Conservation (phyloP, 2,113 vertebrate genomes). For the Entelurus aequoreus region DNA sequence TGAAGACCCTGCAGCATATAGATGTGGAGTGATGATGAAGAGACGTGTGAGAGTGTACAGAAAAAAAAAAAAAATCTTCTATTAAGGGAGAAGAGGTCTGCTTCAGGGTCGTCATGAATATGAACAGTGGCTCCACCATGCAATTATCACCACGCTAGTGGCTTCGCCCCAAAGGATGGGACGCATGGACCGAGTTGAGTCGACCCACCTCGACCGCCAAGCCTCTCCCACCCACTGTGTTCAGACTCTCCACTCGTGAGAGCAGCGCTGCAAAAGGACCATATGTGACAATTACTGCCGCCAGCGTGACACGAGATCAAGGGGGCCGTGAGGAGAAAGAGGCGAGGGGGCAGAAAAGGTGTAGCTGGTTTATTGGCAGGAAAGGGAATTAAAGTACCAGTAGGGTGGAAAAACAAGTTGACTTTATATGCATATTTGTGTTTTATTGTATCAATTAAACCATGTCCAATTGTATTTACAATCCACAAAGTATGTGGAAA, state of each 20-base stretch:
- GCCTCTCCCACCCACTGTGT: constrained; percentile 45
- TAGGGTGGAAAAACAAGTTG: no score
- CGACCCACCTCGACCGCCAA: constrained; percentile 29
- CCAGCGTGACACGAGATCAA: constrained; percentile 59
- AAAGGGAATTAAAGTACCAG: no score
- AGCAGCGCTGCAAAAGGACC: constrained; percentile 40
- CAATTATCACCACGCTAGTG: constrained; percentile 57
- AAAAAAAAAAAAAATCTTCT: constrained; percentile 39
- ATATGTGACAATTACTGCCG: constrained; percentile 54
- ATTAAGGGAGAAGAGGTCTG: constrained; percentile 35
- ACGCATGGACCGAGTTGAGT: constrained; percentile 30
- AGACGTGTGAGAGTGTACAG: neutral
- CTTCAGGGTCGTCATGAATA: constrained; percentile 52
- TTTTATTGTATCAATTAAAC: no score
- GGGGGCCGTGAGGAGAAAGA: constrained; percentile 42
- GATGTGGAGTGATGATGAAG: constrained; percentile 4
- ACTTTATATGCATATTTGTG: no score
- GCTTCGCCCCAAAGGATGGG: constrained; percentile 45
- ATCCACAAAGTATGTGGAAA: no score
- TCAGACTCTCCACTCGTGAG: constrained; percentile 50
- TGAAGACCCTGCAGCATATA: constrained; percentile 26
- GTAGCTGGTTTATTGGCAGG: constrained; percentile 32
- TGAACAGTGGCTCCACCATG: constrained; percentile 41
- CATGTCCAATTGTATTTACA: no score
- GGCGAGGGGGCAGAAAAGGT: constrained; percentile 4